Evolutionary conservation across 1,140 invertebrate species (phyloP).

Genomic region (Galleria mellonella): DNA sequence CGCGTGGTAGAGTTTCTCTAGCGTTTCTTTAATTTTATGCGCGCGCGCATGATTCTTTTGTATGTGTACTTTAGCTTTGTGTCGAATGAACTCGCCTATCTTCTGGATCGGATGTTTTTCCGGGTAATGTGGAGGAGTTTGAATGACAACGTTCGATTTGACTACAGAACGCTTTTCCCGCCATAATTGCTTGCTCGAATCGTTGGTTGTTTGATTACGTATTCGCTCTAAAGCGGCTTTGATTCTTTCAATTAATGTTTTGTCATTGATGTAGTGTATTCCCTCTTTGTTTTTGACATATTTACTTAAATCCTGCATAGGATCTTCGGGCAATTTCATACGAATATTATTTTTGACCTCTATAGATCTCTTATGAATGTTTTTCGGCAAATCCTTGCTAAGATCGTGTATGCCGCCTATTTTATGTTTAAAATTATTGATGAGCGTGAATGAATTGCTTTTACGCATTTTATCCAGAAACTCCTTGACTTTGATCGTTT

Average conservation of each 20-base stretch:
- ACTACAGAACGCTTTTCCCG: neutral
- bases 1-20: neutral
- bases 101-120: neutral
- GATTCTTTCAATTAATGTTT: neutral
- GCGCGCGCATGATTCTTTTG: neutral
- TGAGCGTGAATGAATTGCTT: no score
- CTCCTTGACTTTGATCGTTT: no score
- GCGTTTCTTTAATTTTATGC: neutral
- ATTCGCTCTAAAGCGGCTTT: neutral
- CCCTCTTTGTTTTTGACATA: slow-evolving; percentile 13
- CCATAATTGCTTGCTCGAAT: slow-evolving; percentile 5
- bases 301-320: slow-evolving; percentile 11
- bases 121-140: neutral
- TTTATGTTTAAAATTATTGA: no score
- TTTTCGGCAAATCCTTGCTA: neutral
- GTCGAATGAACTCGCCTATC: no score
- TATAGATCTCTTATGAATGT: slow-evolving; percentile 4
- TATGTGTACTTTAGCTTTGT: neutral
- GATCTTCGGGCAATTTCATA: slow-evolving; percentile 13
- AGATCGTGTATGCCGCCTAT: neutral
- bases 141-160: neutral
- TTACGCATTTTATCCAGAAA: no score
- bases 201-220: neutral
- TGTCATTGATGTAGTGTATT: slow-evolving; percentile 10
- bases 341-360: slow-evolving; percentile 1